Percentiles rank a stretch among this genome's conserved stretches.
phyloP scores from a whole-genome alignment of 1,140 invertebrate genomes.

The Sycobia sp. region DNA sequence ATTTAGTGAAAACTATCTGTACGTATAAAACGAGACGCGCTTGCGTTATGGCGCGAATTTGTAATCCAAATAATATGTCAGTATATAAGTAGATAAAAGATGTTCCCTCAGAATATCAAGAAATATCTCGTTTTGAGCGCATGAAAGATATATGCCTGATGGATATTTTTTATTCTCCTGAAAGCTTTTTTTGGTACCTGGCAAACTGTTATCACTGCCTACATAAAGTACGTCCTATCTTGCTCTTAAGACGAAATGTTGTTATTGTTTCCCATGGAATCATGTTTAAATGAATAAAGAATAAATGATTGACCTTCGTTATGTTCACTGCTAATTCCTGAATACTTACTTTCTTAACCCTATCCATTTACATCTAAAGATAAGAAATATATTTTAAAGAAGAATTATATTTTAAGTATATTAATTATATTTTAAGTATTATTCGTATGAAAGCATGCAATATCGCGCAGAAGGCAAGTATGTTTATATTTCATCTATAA shows the following conservation, averaged over 20 bases:
- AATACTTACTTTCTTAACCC: not conserved
- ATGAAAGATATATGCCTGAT: slow-evolving; percentile 39
- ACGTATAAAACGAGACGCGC: slow-evolving; percentile 46
- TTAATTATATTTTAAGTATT: too few species aligned
- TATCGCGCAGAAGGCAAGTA: too few species aligned
- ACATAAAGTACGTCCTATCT: slow-evolving; percentile 48
- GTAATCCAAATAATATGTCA: slow-evolving; percentile 53
- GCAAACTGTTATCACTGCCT: slow-evolving; percentile 45
- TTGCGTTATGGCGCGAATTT: slow-evolving; percentile 43
- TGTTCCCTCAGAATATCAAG: slow-evolving; percentile 43
- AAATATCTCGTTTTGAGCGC: slow-evolving; percentile 43
- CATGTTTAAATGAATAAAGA: slow-evolving; percentile 55
- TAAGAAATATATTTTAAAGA: too few species aligned
- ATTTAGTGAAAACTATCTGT: slow-evolving; percentile 52
- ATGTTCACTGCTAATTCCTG: slow-evolving; percentile 20
- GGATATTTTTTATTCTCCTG: slow-evolving; percentile 55
- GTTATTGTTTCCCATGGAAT: slow-evolving; percentile 56
- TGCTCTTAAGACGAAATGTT: slow-evolving; percentile 50
- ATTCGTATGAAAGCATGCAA: too few species aligned
- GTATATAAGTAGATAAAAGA: slow-evolving; percentile 53
- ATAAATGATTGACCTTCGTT: slow-evolving; percentile 42
- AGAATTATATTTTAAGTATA: too few species aligned
- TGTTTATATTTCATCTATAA: not conserved
- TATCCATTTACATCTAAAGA: not conserved
- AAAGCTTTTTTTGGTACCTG: slow-evolving; percentile 44